phyloP scores from a whole-genome alignment of 1,140 invertebrate genomes.

The Trachymyrmex cornetzi region DNA sequence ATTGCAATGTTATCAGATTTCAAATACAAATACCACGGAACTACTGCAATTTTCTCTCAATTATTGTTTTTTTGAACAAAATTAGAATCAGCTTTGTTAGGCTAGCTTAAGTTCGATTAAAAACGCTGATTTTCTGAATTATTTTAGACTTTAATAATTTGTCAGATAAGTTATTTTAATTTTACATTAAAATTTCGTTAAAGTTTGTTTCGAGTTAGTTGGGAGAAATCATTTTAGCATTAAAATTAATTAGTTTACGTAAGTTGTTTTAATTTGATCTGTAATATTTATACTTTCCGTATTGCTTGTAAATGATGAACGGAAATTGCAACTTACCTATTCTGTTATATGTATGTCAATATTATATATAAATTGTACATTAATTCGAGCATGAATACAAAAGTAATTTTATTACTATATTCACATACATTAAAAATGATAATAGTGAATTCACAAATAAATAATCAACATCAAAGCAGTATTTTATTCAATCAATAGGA shows the following conservation, averaged over 20 bases:
- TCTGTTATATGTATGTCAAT: background rate
- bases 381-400: slow-evolving; percentile 13
- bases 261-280: background rate
- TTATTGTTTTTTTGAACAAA: slow-evolving; percentile 1
- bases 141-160: background rate
- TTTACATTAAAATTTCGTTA: background rate
- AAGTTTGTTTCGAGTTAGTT: background rate
- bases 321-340: background rate
- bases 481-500: slow-evolving; percentile 3
- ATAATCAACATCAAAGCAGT: slow-evolving; percentile 22
- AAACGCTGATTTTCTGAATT: background rate
- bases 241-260: slow-evolving; percentile 13
- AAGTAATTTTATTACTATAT: background rate
- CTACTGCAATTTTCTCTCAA: background rate
- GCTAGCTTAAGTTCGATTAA: slow-evolving; percentile 7
- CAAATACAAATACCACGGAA: background rate
- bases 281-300: background rate
- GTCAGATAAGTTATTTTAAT: background rate
- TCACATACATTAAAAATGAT: slow-evolving; percentile 19
- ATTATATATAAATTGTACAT: background rate
- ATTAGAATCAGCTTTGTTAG: background rate
- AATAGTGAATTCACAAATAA: slow-evolving; percentile 2
- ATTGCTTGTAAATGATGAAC: slow-evolving; percentile 6
- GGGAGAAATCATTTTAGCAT: background rate
- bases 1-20: slow-evolving; percentile 54